phyloP scores from a whole-genome alignment of 37 sponge, comb jelly and placozoan genomes.

The Crambe crambe region DNA sequence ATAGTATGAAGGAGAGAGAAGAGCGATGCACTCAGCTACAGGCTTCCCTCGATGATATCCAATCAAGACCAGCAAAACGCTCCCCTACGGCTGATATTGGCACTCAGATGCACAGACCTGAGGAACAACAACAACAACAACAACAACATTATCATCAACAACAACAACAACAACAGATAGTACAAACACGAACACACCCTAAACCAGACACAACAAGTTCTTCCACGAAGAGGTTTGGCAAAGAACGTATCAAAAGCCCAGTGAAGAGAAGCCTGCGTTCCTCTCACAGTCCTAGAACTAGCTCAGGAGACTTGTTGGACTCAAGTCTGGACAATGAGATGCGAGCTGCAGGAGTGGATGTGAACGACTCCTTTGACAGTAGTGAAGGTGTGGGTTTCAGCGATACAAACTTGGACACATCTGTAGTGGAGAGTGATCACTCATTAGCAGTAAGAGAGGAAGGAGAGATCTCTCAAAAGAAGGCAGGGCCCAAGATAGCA shows the following conservation, averaged over 20 bases:
- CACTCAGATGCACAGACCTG: background rate
- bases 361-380: conserved; percentile 45
- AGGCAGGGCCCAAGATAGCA: background rate
- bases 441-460: background rate
- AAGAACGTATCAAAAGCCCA: background rate
- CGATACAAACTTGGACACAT: background rate
- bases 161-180: too few species aligned
- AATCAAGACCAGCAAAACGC: background rate
- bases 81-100: background rate
- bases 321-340: conserved; percentile 45
- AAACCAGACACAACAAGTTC: background rate
- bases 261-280: background rate
- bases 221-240: background rate
- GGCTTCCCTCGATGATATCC: conserved; percentile 11
- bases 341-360: conserved; percentile 24
- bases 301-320: conserved; percentile 1
- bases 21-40: conserved; percentile 1
- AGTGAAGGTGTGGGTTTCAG: conserved; percentile 29
- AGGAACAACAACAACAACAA: background rate
- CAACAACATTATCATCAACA: background rate
- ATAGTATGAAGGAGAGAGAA: conserved; percentile 10
- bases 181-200: background rate
- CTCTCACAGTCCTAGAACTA: conserved; percentile 8
- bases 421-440: background rate
- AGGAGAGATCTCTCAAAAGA: too few species aligned